Conservation (phyloP, 1,140 invertebrate species). For the Trissolcus basalis region DNA sequence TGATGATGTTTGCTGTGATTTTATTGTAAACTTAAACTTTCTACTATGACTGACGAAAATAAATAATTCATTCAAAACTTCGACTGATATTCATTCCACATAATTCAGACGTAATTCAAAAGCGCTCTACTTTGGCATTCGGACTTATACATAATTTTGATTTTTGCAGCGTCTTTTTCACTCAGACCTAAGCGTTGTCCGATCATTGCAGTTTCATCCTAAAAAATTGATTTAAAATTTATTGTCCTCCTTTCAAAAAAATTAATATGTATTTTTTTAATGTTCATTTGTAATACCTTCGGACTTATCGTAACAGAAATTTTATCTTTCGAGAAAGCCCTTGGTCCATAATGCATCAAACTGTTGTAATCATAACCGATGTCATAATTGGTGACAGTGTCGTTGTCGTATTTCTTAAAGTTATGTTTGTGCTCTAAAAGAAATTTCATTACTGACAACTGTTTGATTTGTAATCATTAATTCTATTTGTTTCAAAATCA, state of each 20-base stretch:
- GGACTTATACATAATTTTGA: slow-evolving; percentile 81
- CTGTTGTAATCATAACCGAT: slow-evolving; percentile 82
- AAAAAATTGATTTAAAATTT: slow-evolving; percentile 17
- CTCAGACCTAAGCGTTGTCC: slow-evolving; percentile 82
- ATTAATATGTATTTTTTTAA: no score
- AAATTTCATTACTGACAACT: neutral
- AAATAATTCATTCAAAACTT: no score
- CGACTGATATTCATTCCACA: no score
- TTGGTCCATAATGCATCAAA: slow-evolving; percentile 84
- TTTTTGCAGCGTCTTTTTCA: slow-evolving; percentile 80
- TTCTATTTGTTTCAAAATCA: no score
- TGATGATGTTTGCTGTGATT: slow-evolving; percentile 10
- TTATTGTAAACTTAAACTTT: neutral
- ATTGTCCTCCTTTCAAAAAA: no score
- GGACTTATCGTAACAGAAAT: slow-evolving; percentile 80
- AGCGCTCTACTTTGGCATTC: slow-evolving; percentile 68
- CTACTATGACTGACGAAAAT: no score
- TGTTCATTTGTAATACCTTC: slow-evolving; percentile 72
- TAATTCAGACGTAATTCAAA: slow-evolving; percentile 19
- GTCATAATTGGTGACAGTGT: slow-evolving; percentile 80
- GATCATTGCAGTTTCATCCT: slow-evolving; percentile 67
- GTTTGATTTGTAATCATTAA: neutral
- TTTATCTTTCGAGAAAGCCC: slow-evolving; percentile 81
- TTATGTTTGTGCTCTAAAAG: slow-evolving; percentile 77
- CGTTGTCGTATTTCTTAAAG: slow-evolving; percentile 82